phyloP scores from a whole-genome alignment of 2,113 vertebrate genomes.

The Myotis lucifugus region DNA sequence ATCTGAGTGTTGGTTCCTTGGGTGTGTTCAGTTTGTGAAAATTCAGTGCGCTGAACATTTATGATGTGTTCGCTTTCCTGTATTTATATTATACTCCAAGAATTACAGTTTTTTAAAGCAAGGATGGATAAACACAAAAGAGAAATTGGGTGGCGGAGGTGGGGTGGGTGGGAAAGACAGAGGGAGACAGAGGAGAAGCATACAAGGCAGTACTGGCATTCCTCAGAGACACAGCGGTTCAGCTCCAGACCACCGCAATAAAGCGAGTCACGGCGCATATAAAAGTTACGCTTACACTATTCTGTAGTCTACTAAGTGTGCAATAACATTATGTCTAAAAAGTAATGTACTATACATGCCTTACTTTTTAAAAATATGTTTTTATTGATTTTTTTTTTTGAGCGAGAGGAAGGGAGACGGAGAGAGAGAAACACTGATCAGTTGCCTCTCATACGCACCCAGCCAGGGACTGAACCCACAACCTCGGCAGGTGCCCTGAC shows the following conservation, averaged over 20 bases:
- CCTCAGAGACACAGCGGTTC: background rate
- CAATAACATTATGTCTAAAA: background rate
- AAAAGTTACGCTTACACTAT: background rate
- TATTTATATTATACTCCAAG: background rate
- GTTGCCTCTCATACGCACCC: too few relatives aligned
- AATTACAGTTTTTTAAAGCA: background rate
- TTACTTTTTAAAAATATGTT: too few relatives aligned
- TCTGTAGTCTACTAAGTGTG: background rate
- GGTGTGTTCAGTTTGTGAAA: conserved; percentile 39
- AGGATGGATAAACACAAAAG: background rate
- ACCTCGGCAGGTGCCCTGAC: too few relatives aligned
- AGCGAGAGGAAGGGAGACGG: too few relatives aligned
- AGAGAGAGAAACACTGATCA: too few relatives aligned
- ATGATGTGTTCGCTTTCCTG: background rate
- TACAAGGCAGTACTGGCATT: background rate
- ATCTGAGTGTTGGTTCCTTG: background rate
- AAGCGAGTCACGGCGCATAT: background rate
- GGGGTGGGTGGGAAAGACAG: too few relatives aligned
- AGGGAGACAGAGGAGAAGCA: background rate
- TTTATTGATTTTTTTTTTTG: too few relatives aligned
- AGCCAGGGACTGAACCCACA: too few relatives aligned
- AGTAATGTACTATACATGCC: background rate
- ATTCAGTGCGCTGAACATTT: background rate
- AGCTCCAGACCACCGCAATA: background rate
- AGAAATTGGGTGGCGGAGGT: background rate